phyloP scores from a whole-genome alignment of 2,797 vertebrate genomes.

The Acipenser oxyrinchus region DNA sequence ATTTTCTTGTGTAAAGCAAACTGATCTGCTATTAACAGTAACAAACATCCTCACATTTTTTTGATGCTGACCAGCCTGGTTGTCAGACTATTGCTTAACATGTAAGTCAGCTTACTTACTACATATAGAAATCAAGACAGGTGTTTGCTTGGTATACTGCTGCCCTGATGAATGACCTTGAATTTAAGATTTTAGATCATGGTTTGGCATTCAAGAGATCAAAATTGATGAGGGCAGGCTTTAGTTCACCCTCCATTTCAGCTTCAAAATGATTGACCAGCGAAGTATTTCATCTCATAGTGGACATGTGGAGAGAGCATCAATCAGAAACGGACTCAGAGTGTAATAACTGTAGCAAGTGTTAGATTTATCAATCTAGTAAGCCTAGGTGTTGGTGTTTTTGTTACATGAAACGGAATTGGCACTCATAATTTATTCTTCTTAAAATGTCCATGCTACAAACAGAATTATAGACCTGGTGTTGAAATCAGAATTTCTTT shows the following conservation, averaged over 20 bases:
- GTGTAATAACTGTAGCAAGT: conserved; percentile 11
- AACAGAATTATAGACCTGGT: no score
- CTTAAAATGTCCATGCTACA: not conserved
- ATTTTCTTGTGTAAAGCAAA: not conserved
- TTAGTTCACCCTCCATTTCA: conserved; percentile 8
- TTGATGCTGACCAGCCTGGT: conserved; percentile 27
- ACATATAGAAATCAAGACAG: conserved; percentile 27
- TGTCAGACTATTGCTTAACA: conserved; percentile 31
- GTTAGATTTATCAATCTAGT: conserved; percentile 1
- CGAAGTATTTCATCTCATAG: conserved; percentile 21
- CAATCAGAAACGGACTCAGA: conserved; percentile 20
- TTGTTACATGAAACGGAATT: not conserved
- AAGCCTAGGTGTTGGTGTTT: not conserved
- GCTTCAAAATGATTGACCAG: conserved; percentile 27
- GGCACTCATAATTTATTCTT: not conserved
- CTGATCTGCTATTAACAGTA: conserved; percentile 22
- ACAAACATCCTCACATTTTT: conserved; percentile 21
- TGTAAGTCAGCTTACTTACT: conserved; percentile 12
- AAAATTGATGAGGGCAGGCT: conserved; percentile 17
- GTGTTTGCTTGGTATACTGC: conserved; percentile 14
- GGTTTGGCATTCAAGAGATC: not conserved
- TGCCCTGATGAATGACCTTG: conserved; percentile 6
- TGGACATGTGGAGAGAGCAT: conserved; percentile 18
- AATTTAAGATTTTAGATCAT: conserved; percentile 12
- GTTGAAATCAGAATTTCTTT: no score